Conservation (phyloP, 2,888 invertebrate genomes). For the Athetis lepigone region DNA sequence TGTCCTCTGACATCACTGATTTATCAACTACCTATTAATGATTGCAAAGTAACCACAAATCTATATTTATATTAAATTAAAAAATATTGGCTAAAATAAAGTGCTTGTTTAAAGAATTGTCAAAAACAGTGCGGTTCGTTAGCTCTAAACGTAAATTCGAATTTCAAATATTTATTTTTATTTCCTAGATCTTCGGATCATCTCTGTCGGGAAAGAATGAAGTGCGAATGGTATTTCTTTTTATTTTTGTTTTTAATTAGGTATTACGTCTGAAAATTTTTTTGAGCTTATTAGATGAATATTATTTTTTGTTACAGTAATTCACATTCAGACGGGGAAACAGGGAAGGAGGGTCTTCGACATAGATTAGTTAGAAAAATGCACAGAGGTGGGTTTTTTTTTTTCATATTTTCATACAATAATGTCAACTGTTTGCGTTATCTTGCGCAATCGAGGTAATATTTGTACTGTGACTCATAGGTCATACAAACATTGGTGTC, state of each 20-base stretch:
- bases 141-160: slow-evolving; percentile 5
- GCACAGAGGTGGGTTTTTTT: slow-evolving; percentile 82
- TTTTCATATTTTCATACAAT: slow-evolving; percentile 29
- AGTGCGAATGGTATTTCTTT: slow-evolving; percentile 17
- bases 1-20: no score
- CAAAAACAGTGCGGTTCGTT: no score
- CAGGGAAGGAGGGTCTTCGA: slow-evolving; percentile 83
- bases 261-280: no score
- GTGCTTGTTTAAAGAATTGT: no score
- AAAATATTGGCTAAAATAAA: no score
- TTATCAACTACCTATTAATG: no score
- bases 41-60: no score
- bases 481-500: slow-evolving; percentile 1
- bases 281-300: no score
- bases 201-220: slow-evolving; percentile 2
- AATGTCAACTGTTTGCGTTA: slow-evolving; percentile 27
- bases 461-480: slow-evolving; percentile 33
- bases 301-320: slow-evolving; percentile 66
- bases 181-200: slow-evolving; percentile 26
- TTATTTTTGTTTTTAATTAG: background rate
- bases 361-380: slow-evolving; percentile 87
- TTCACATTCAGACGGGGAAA: slow-evolving; percentile 79
- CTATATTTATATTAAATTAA: no score
- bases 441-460: slow-evolving; percentile 32
- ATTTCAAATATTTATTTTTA: slow-evolving; percentile 21